Conservation (phyloP, 2,113 vertebrate species). For the Murina feae region DNA sequence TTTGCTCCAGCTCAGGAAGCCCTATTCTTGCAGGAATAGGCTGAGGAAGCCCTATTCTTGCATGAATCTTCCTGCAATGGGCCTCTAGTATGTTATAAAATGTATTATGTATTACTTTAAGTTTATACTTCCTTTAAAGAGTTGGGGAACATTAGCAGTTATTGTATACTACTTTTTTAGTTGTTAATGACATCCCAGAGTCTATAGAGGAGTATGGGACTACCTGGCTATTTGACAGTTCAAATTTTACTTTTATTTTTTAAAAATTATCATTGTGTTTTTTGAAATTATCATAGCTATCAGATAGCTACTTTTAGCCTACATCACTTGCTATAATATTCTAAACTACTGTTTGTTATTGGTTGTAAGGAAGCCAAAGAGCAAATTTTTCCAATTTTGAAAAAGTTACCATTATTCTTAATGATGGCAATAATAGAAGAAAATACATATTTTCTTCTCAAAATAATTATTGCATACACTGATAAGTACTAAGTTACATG, state of each 20-base stretch:
- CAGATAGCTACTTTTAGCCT: not conserved
- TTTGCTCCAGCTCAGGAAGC: too few species aligned
- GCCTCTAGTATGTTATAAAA: too few species aligned
- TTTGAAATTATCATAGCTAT: not conserved
- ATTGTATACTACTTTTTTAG: not conserved
- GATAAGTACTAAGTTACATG: not conserved
- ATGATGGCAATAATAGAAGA: not conserved
- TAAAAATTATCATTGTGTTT: not conserved
- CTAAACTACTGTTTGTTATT: not conserved
- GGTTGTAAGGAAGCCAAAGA: not conserved
- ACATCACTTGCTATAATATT: not conserved
- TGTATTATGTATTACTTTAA: too few species aligned
- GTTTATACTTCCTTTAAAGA: not conserved
- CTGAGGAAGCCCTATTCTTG: too few species aligned
- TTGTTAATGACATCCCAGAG: not conserved
- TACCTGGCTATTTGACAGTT: not conserved
- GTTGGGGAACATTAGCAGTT: not conserved
- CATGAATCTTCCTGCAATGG: too few species aligned
- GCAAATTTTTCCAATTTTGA: not conserved
- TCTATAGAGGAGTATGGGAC: not conserved
- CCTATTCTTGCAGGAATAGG: too few species aligned
- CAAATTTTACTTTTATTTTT: not conserved
- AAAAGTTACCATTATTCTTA: not conserved
- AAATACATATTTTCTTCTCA: not conserved
- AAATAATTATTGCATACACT: not conserved